phyloP scores from a whole-genome alignment of 2,888 invertebrate genomes.

The Mystacides longicornis region DNA sequence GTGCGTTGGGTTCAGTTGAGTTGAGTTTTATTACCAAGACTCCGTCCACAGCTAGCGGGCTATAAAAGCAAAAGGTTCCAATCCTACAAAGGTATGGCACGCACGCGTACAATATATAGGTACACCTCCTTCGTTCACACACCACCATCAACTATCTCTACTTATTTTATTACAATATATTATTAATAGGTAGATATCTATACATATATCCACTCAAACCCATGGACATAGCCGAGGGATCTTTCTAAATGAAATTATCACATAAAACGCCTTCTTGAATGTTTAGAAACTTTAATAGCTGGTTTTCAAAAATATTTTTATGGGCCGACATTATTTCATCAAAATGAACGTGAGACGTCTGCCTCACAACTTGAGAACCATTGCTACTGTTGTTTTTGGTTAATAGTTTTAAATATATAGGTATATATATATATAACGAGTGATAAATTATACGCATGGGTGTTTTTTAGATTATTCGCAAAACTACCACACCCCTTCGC shows the following conservation, averaged over 20 bases:
- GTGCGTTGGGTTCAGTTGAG: too few relatives aligned
- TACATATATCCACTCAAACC: background rate
- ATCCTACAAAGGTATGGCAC: background rate
- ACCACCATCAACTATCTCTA: too few relatives aligned
- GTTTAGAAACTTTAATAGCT: background rate
- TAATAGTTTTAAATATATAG: too few relatives aligned
- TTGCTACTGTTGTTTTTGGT: conserved; percentile 1
- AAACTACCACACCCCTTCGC: too few relatives aligned
- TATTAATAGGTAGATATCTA: background rate
- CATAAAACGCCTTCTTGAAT: background rate
- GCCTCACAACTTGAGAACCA: background rate
- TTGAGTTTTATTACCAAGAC: background rate
- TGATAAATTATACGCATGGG: too few relatives aligned
- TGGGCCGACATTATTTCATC: background rate
- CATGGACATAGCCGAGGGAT: background rate
- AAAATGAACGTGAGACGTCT: background rate
- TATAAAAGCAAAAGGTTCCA: conserved; percentile 2
- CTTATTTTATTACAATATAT: background rate
- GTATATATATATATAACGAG: too few relatives aligned
- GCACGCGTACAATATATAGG: too few relatives aligned
- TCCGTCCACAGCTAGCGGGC: conserved; percentile 1
- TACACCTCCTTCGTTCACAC: background rate
- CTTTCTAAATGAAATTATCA: background rate
- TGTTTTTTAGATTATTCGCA: too few relatives aligned
- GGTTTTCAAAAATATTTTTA: background rate